A percentile compares a stretch with the other conserved stretches of the same genome.
phyloP scores from a whole-genome alignment of 2,888 invertebrate species.

The Cloeon dipterum region DNA sequence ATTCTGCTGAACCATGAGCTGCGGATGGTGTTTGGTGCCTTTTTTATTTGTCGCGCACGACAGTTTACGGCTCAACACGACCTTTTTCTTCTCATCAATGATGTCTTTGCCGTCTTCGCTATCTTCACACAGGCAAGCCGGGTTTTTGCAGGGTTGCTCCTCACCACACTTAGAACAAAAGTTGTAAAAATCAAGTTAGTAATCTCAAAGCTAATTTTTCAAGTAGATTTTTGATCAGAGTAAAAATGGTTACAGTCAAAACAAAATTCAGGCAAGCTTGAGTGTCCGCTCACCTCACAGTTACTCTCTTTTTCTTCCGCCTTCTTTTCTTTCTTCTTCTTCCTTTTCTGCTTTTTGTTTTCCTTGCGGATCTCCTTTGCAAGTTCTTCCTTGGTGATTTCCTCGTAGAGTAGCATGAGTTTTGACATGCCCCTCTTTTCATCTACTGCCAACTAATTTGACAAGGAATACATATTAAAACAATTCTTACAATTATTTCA shows the following conservation, averaged over 20 bases:
- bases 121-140: not conserved
- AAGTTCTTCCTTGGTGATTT: slow-evolving; percentile 67
- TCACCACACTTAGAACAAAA: not conserved
- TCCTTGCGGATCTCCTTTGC: slow-evolving; percentile 67
- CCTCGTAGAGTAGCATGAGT: slow-evolving; percentile 66
- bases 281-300: slow-evolving; percentile 21
- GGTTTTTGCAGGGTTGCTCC: not conserved
- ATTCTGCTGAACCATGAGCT: too few relatives aligned
- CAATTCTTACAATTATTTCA: not conserved
- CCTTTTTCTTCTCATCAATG: too few relatives aligned
- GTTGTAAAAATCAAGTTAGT: too few relatives aligned
- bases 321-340: slow-evolving; percentile 35
- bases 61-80: too few relatives aligned
- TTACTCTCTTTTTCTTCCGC: slow-evolving; percentile 20
- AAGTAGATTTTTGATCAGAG: too few relatives aligned
- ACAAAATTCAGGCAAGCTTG: too few relatives aligned
- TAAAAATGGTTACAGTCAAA: too few relatives aligned
- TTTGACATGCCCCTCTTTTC: slow-evolving; percentile 72
- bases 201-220: too few relatives aligned
- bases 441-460: slow-evolving; percentile 52
- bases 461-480: slow-evolving; percentile 1
- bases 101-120: not conserved
- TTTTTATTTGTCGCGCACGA: too few relatives aligned
- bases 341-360: slow-evolving; percentile 56
- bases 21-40: too few relatives aligned